These are phyloP conservation scores for Oscheius sp. DNA, from an alignment of 2,888 invertebrate genomes.

Conservation along the genomic window DNA sequence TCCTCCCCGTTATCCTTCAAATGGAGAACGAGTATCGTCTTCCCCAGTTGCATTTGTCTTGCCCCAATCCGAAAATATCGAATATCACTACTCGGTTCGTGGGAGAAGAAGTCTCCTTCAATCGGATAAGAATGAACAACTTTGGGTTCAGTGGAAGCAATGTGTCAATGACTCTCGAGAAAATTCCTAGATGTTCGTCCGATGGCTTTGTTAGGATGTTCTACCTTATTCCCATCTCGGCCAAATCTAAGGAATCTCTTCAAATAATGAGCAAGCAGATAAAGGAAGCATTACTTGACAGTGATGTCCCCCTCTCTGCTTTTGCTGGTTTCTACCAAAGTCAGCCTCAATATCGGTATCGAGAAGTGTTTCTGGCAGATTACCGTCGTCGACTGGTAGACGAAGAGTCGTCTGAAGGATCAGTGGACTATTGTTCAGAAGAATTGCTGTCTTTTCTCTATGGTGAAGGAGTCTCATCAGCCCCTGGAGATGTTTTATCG, in stretches of 20 bases:
- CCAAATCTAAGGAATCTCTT: slow-evolving; percentile 39
- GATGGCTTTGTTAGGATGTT: slow-evolving; percentile 11
- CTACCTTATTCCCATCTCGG: slow-evolving; percentile 52
- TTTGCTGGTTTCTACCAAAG: slow-evolving; percentile 31
- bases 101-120: slow-evolving; percentile 47
- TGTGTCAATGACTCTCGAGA: slow-evolving; percentile 42
- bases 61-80: slow-evolving; percentile 36
- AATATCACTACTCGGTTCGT: slow-evolving; percentile 31
- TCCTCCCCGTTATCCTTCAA: slow-evolving; percentile 43
- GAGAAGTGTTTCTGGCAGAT: slow-evolving; percentile 41
- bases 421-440: not conserved
- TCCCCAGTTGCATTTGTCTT: slow-evolving; percentile 47
- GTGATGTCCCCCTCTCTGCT: slow-evolving; percentile 3
- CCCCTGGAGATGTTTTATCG: not conserved
- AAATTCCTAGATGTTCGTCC: not conserved
- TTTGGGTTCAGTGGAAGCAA: slow-evolving; percentile 71
- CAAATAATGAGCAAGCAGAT: slow-evolving; percentile 36
- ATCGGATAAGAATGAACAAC: slow-evolving; percentile 57
- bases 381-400: slow-evolving; percentile 40
- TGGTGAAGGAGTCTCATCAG: slow-evolving; percentile 5
- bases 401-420: not conserved
- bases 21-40: slow-evolving; percentile 38
- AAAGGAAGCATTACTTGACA: slow-evolving; percentile 30
- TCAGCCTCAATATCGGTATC: slow-evolving; percentile 40
- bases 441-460: slow-evolving; percentile 3